These are phyloP conservation scores for Gymnoscopelus microlampas DNA, from an alignment of 2,797 vertebrate genomes.

Conservation along the genomic window DNA sequence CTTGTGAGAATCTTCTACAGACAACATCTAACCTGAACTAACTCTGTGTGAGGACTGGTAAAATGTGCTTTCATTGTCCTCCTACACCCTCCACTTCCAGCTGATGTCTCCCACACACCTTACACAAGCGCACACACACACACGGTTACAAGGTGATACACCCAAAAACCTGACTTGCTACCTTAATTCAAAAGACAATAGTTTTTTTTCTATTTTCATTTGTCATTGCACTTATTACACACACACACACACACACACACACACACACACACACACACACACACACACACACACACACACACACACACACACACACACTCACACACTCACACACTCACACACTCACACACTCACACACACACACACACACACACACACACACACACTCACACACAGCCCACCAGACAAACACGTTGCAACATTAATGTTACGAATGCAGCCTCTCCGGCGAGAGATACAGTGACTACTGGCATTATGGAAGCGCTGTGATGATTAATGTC, in stretches of 20 bases:
- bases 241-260: neutral
- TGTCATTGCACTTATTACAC: neutral
- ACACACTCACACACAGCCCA: neutral
- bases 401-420: neutral
- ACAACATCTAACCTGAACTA: too few relatives aligned
- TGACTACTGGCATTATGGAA: neutral
- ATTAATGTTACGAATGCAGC: neutral
- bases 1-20: too few relatives aligned
- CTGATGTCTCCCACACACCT: conserved; percentile 45
- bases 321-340: too few relatives aligned
- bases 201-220: neutral
- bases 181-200: too few relatives aligned
- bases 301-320: too few relatives aligned
- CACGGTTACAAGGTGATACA: neutral
- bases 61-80: neutral
- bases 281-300: too few relatives aligned
- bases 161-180: neutral
- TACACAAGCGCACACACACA: conserved; percentile 29
- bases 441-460: neutral
- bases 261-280: too few relatives aligned
- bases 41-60: too few relatives aligned
- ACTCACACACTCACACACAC: too few relatives aligned
- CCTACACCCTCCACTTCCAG: conserved; percentile 34
- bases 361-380: neutral
- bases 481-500: neutral